Percentiles rank a stretch among this genome's conserved stretches.
Evolutionary conservation across 2,113 vertebrate species (phyloP).

Genomic region (Alces alces): DNA sequence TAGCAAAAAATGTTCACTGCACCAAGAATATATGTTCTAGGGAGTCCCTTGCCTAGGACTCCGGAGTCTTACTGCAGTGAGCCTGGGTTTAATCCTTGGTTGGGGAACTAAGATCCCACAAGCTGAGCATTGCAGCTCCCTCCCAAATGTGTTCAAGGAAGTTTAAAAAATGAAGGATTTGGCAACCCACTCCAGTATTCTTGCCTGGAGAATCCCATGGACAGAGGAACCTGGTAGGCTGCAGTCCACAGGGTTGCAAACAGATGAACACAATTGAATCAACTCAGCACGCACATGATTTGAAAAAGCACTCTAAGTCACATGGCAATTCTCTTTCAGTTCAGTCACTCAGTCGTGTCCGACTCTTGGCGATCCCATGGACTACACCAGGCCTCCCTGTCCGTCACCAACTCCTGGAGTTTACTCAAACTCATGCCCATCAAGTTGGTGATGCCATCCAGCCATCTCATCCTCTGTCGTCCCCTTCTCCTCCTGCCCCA

Average conservation of each 20-base stretch:
- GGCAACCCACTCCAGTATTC: neutral
- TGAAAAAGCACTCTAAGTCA: neutral
- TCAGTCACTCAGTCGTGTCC: no score
- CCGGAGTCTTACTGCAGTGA: accelerated
- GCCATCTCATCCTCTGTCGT: no score
- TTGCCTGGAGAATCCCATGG: neutral
- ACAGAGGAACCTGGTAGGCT: neutral
- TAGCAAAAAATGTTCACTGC: neutral
- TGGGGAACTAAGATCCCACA: neutral
- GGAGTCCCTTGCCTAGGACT: no score
- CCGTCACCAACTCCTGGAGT: no score
- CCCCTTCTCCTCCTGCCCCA: no score
- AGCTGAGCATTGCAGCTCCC: neutral
- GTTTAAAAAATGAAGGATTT: neutral
- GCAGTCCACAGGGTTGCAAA: neutral
- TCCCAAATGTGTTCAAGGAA: neutral
- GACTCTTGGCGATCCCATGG: no score
- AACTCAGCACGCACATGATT: accelerated
- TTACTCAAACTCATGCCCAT: no score
- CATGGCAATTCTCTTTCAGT: neutral
- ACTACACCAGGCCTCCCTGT: no score
- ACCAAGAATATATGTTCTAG: neutral
- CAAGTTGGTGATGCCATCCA: no score
- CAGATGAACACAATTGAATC: neutral
- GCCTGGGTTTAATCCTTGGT: neutral